phyloP scores from a whole-genome alignment of 2,797 vertebrate genomes.

The Phaenicophaeus curvirostris region DNA sequence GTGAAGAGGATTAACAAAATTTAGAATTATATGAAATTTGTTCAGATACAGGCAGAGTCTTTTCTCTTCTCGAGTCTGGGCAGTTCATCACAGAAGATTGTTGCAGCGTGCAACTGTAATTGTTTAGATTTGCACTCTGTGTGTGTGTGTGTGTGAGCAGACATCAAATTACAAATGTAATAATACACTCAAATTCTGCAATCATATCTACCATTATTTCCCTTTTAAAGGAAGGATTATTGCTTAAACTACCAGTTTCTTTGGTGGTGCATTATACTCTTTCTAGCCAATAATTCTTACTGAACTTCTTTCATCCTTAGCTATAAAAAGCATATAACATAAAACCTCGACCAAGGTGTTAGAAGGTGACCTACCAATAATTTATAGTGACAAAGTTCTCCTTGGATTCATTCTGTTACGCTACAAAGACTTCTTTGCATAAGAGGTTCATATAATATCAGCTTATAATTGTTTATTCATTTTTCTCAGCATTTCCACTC shows the following conservation, averaged over 20 bases:
- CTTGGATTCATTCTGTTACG: neutral
- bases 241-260: neutral
- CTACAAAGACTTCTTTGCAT: neutral
- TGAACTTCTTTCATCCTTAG: neutral
- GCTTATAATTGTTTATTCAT: neutral
- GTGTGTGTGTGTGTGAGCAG: neutral
- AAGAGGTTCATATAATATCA: neutral
- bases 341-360: neutral
- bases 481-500: neutral
- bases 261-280: neutral
- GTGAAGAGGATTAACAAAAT: neutral
- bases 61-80: neutral
- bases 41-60: neutral
- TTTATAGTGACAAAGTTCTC: neutral
- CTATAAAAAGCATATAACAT: neutral
- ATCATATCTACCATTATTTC: neutral
- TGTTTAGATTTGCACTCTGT: neutral
- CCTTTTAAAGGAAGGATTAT: neutral
- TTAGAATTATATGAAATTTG: neutral
- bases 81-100: neutral
- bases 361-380: neutral
- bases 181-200: neutral
- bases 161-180: neutral
- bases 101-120: neutral
- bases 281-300: neutral